Base-by-base conservation (phyloP, 1,140 invertebrate genomes). In the Papilio polytes region DNA sequence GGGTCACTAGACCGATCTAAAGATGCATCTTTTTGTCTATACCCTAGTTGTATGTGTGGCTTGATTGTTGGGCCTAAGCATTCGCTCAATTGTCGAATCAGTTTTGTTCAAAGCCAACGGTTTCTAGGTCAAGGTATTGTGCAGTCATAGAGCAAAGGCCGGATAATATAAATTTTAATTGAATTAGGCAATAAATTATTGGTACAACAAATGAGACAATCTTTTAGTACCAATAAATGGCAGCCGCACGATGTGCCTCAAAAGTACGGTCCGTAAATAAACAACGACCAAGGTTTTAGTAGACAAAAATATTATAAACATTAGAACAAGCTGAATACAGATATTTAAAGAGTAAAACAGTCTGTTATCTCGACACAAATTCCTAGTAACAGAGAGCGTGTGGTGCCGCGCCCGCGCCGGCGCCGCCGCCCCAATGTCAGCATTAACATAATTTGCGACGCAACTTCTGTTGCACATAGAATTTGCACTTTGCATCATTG, bases 21-120 rank as follows among this genome's bases (percentile, higher is more conserved):
- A 90, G 93, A 94, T 92, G 86, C 87, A 86, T 90, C 87, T 82
- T 87, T 31, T 87, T 91, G 86, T 90, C 22, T 78, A 77, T 59
- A 15, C 66, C 73, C 74, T 15, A 51, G 59, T 74, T 82, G 74
- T 76, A 80, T 63, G 82, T 66, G 80, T 74, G 78, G 59, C 56
- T 51, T 80, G 76, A 85, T 85, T 84, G 84, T 84, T 46, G 81
- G 74, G 80, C 78, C 73, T 80, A 15, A 56, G 78, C 72, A 44
- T 46, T 31, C 31, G 74, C 51, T 72, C 72, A 22, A 76, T 78
- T 80, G 26, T 66, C 46, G 78, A 63, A 80, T 73, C 10, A 66
- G 36, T 46, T 20, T 78, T 46, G 41, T 78, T 78, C 18, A 66
- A 8, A 59, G 48, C 26, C 77, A 13, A 31, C 10, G 18, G 41